Evolutionary conservation across 2,888 invertebrate genomes (phyloP).

Genomic region (Volucella zonaria): DNA sequence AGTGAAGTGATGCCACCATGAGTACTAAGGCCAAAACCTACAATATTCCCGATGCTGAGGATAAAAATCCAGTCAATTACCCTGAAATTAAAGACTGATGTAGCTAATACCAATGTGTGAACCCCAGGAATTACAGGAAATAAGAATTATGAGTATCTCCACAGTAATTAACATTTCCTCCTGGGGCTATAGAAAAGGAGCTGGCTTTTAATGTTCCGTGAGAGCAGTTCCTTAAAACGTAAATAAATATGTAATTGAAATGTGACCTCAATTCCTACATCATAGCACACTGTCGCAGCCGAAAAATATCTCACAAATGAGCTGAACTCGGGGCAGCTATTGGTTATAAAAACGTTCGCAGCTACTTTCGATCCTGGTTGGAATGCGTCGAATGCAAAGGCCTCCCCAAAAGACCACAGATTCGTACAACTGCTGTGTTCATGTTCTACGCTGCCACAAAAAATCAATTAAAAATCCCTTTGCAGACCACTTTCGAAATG

Average conservation of each 20-base stretch:
- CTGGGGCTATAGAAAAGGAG: slow-evolving; percentile 82
- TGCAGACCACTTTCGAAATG: neutral
- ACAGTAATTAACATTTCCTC: slow-evolving; percentile 89
- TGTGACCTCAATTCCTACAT: slow-evolving; percentile 85
- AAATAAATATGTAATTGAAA: slow-evolving; percentile 84
- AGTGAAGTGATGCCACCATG: slow-evolving; percentile 22
- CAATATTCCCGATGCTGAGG: slow-evolving; percentile 77
- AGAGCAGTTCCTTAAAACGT: slow-evolving; percentile 85
- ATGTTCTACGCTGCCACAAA: neutral
- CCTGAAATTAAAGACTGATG: slow-evolving; percentile 87
- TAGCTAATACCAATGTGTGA: slow-evolving; percentile 85
- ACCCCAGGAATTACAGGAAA: slow-evolving; percentile 87
- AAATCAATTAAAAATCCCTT: neutral
- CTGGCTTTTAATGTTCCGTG: slow-evolving; percentile 72
- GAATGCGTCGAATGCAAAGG: slow-evolving; percentile 81
- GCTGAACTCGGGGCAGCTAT: slow-evolving; percentile 83
- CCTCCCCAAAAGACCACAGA: slow-evolving; percentile 74
- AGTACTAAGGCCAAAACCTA: neutral
- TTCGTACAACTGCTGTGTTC: neutral
- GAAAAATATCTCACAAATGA: slow-evolving; percentile 86
- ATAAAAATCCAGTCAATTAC: slow-evolving; percentile 83
- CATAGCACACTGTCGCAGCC: slow-evolving; percentile 87
- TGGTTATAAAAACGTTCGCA: slow-evolving; percentile 79
- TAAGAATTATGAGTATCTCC: slow-evolving; percentile 88
- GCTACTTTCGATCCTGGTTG: slow-evolving; percentile 80